Conservation (phyloP, 2,888 invertebrate species). For the Sepioteuthis lessoniana region DNA sequence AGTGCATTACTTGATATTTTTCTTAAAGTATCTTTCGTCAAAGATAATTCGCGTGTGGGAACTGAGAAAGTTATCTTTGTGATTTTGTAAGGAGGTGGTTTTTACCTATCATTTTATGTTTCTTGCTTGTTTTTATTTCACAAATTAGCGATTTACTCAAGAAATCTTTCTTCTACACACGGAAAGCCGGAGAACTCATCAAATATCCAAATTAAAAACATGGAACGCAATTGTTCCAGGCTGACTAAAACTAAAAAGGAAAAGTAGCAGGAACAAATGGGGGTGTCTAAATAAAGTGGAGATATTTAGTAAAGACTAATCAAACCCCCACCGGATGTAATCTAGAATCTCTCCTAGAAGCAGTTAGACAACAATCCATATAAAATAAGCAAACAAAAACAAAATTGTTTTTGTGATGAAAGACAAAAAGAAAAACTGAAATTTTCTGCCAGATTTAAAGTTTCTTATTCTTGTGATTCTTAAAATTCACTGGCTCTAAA, state of each 20-base stretch:
- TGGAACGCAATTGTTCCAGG: not conserved
- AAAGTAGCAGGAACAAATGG: not conserved
- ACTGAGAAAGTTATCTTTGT: not conserved
- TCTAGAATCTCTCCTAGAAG: not conserved
- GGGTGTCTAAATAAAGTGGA: not conserved
- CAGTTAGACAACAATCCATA: not conserved
- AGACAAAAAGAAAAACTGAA: not conserved
- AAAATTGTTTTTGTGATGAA: not conserved
- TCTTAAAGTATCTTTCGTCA: conserved; percentile 17
- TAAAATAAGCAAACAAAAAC: not conserved
- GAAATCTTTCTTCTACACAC: not conserved
- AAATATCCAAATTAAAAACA: not conserved
- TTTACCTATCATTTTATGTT: not conserved
- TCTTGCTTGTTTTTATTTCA: not conserved
- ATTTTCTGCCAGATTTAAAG: not conserved
- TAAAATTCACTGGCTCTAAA: not conserved
- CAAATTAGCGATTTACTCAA: not conserved
- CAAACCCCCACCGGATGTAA: not conserved
- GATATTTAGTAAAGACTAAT: not conserved
- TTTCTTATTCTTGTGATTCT: not conserved
- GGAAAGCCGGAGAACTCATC: not conserved
- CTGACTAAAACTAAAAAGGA: not conserved
- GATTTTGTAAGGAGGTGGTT: not conserved
- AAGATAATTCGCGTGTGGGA: not conserved
- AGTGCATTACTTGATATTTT: not conserved